Base-by-base conservation (phyloP, 2,113 vertebrate genomes). In the Elephantulus edwardii region DNA sequence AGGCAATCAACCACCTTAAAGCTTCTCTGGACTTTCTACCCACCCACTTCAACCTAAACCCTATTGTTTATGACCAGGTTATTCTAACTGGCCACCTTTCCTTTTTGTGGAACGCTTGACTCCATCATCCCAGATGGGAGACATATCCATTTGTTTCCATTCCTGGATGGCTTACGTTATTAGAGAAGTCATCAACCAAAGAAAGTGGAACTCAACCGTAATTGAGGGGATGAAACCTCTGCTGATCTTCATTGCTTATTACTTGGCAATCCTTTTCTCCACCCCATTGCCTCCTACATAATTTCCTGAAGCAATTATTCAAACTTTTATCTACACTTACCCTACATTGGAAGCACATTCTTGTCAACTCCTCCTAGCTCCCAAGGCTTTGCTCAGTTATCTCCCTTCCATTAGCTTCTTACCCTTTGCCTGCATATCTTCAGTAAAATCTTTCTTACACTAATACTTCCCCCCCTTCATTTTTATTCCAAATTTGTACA, bases 171-270 rank as follows among this genome's bases (percentile, higher is more conserved):
- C 26, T 60, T 76, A 35, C 11, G 28, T 56, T 84, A 71, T 33
- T 71, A 56, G 50, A 12, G 54, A 76, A 75, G 70, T 71, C 17
- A 40, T 28, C 8, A 87, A 92, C 66, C 14, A 38, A 70, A 89
- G 35, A 68, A 92, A 90, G 79, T 17, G 16, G 68, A 88, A 48
- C 66, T 46, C 38, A 68, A 81, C 2, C 46, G n/a, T 83, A 94
- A 82, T 30, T 40, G 14, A 44, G 6, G 68, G 3, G 28, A 81
- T 42, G 16, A 33, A 44, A 68, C 13, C 30, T 83, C 35, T 87
- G 22, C 6, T 75, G 44, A 85, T 52, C 42, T n/a, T 76, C 17
- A 19, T 79, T 71, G 42, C 54, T 11, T 44, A 60, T 38, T 38
- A 8, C 24, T 48, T 50, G 64, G 54, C 28, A 79, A 62, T 33